Evolutionary conservation across 2,888 invertebrate species (phyloP).

Genomic region (Ypsolopha sequella): DNA sequence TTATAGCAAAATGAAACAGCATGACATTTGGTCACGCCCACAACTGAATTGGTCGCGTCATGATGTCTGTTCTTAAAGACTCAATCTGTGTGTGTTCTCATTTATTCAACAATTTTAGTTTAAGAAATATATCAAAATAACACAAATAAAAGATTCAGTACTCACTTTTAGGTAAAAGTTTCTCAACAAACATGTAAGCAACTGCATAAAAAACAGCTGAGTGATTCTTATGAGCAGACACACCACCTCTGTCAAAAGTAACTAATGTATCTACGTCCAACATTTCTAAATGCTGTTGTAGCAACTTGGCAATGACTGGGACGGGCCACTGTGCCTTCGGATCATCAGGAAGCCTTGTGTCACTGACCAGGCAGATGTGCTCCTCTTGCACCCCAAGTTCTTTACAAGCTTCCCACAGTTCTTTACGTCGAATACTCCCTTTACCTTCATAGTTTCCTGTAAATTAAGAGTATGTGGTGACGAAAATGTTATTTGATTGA

Average conservation of each 20-base stretch:
- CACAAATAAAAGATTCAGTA: conserved; percentile 14
- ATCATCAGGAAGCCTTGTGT: conserved; percentile 82
- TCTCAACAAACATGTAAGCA: conserved; percentile 82
- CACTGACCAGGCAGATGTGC: conserved; percentile 80
- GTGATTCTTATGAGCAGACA: conserved; percentile 95
- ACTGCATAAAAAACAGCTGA: conserved; percentile 86
- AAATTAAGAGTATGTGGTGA: conserved; percentile 10
- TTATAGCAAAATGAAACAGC: too few relatives aligned
- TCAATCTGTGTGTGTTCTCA: too few relatives aligned
- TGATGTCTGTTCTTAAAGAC: too few relatives aligned
- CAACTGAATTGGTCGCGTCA: too few relatives aligned
- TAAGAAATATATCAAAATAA: conserved; percentile 2
- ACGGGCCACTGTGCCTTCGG: conserved; percentile 82
- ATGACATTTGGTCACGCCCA: too few relatives aligned
- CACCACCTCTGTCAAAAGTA: conserved; percentile 94
- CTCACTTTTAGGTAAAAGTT: conserved; percentile 80
- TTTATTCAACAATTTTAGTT: too few relatives aligned
- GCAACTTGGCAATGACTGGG: conserved; percentile 49
- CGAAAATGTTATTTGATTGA: background rate
- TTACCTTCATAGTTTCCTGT: conserved; percentile 77
- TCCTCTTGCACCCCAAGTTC: conserved; percentile 82
- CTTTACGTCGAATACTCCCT: conserved; percentile 76
- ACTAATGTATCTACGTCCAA: conserved; percentile 86
- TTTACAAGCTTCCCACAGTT: conserved; percentile 85
- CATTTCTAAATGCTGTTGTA: conserved; percentile 74